Percentiles rank a stretch among this genome's conserved stretches.
Conservation (phyloP, 1,140 invertebrate genomes). For the Holcopasites calliopsidis region DNA sequence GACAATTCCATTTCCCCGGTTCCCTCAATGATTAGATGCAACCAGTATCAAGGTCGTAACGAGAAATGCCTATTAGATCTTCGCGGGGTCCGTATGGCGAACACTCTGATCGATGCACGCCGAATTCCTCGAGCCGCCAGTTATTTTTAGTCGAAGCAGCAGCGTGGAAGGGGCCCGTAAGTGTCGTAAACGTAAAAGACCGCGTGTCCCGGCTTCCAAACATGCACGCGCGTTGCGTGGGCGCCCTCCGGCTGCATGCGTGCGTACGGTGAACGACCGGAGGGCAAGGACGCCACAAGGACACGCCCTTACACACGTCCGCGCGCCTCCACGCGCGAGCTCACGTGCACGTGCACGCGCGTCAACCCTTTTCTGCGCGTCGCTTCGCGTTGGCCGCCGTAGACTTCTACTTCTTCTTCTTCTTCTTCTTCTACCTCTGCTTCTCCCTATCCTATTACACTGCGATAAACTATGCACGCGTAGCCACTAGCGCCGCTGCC, state of each 20-base stretch:
- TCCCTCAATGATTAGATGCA: background rate
- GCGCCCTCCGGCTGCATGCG: slow-evolving; percentile 54
- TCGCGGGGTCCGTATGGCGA: slow-evolving; percentile 26
- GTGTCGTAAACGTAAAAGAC: slow-evolving; percentile 69
- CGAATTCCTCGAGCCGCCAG: slow-evolving; percentile 48
- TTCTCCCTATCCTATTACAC: background rate
- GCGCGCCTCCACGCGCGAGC: slow-evolving; percentile 16
- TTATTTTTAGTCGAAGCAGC: slow-evolving; percentile 57
- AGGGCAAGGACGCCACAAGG: slow-evolving; percentile 79
- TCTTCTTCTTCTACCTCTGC: background rate
- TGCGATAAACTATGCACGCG: slow-evolving; percentile 26
- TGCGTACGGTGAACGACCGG: slow-evolving; percentile 75
- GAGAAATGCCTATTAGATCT: slow-evolving; percentile 5
- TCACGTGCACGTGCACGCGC: slow-evolving; percentile 30
- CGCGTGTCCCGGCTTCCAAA: slow-evolving; percentile 64
- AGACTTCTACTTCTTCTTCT: background rate
- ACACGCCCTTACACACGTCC: slow-evolving; percentile 66
- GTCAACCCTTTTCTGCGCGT: slow-evolving; percentile 31
- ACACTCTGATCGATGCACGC: slow-evolving; percentile 52
- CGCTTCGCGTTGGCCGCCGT: background rate
- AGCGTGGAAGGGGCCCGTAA: slow-evolving; percentile 49
- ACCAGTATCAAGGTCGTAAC: background rate
- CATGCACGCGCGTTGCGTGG: slow-evolving; percentile 59
- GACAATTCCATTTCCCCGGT: background rate
- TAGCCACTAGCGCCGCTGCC: slow-evolving; percentile 6